A percentile compares a stretch with the other conserved stretches of the same genome.
These are phyloP conservation scores for Mungos mungo DNA, from an alignment of 2,113 vertebrate species.

Conservation along the genomic window DNA sequence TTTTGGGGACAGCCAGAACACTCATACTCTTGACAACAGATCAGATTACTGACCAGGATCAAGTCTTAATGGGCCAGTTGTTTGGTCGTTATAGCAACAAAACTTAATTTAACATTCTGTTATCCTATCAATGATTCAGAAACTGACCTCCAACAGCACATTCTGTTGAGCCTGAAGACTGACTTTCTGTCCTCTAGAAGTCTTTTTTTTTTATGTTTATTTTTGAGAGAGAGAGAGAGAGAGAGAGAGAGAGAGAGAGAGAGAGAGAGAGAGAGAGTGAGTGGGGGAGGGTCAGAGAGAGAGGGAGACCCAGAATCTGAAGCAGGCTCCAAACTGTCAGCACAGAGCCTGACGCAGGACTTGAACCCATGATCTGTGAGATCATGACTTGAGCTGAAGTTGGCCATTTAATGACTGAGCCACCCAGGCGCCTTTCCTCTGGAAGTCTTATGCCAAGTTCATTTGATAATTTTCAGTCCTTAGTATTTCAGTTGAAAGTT, in stretches of 20 bases:
- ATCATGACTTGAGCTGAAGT: too few species aligned
- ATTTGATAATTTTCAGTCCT: background rate
- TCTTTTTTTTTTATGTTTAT: too few species aligned
- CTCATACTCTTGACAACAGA: background rate
- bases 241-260: too few species aligned
- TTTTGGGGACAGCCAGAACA: background rate
- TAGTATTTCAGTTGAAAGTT: background rate
- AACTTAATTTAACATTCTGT: conserved; percentile 11
- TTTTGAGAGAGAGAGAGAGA: too few species aligned
- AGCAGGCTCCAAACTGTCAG: too few species aligned
- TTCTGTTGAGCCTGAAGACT: background rate
- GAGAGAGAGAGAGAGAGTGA: too few species aligned
- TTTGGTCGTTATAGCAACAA: conserved; percentile 52
- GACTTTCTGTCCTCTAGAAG: background rate
- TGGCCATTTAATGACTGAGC: too few species aligned
- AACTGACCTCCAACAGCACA: background rate
- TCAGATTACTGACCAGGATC: conserved; percentile 35
- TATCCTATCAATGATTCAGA: background rate
- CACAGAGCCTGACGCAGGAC: too few species aligned
- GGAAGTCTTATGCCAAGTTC: background rate
- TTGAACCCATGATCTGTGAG: too few species aligned
- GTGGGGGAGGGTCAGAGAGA: too few species aligned
- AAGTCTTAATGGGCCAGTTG: background rate
- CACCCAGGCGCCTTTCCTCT: background rate
- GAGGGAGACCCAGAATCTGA: too few species aligned